Evolutionary conservation across 2,113 vertebrate species (phyloP).

Genomic region (Orientallactaga bullata): DNA sequence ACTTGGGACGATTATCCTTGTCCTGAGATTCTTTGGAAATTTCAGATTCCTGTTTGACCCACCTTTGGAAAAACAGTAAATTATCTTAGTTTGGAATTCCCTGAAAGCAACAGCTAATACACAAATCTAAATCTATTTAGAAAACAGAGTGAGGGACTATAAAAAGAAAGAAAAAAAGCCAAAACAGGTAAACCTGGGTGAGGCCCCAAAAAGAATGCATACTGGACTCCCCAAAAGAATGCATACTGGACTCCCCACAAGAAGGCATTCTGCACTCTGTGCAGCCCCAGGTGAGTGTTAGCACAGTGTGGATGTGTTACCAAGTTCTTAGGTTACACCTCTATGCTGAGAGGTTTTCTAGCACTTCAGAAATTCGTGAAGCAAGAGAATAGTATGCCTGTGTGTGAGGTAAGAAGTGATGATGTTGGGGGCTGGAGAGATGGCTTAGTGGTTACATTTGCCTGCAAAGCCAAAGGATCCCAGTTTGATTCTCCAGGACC

Average conservation of each 20-base stretch:
- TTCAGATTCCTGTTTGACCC: constrained; percentile 96
- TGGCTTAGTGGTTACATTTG: too few species aligned
- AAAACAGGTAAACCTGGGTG: neutral
- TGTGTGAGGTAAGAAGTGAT: neutral
- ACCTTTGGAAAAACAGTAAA: constrained; percentile 86
- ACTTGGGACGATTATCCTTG: constrained; percentile 92
- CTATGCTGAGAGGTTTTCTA: neutral
- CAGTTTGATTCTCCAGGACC: too few species aligned
- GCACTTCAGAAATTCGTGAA: neutral
- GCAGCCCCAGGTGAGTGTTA: neutral
- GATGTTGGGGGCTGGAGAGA: too few species aligned
- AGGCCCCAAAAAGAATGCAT: neutral
- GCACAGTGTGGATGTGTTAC: neutral
- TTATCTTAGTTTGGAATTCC: constrained; percentile 49
- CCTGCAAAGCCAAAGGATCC: too few species aligned
- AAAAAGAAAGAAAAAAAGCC: neutral
- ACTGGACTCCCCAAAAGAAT: neutral
- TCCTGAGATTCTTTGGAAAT: constrained; percentile 93
- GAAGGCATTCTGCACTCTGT: neutral
- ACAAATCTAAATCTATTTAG: constrained; percentile 52
- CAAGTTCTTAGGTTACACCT: neutral
- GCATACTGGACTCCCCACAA: neutral
- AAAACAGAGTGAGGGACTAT: neutral
- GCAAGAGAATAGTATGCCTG: neutral
- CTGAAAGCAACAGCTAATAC: constrained; percentile 31